Conservation (phyloP, 2,888 invertebrate species). For the Synergus umbraculus region DNA sequence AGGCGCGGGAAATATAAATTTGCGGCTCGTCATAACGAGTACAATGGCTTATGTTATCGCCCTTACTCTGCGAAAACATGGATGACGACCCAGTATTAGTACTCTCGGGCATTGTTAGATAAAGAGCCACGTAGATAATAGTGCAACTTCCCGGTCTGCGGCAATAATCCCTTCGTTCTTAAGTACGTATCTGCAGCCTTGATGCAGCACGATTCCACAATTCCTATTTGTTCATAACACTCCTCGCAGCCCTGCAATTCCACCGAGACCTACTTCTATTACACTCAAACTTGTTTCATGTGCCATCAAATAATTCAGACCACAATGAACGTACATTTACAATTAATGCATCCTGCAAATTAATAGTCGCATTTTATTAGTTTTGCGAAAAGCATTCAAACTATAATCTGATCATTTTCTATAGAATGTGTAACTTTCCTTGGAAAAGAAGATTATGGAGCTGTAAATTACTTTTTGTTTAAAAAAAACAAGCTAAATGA, state of each 20-base stretch:
- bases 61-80: conserved; percentile 9
- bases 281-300: conserved; percentile 11
- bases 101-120: conserved; percentile 28
- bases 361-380: neutral
- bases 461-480: neutral
- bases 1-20: conserved; percentile 32
- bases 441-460: too few species aligned
- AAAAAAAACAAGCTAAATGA: neutral
- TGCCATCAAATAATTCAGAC: conserved; percentile 17
- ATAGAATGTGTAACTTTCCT: too few species aligned
- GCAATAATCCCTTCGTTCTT: conserved; percentile 22
- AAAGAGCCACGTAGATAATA: conserved; percentile 24
- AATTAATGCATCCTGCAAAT: neutral
- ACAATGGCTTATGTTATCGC: conserved; percentile 20
- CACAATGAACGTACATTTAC: neutral
- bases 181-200: conserved; percentile 7
- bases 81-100: conserved; percentile 22
- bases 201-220: conserved; percentile 21
- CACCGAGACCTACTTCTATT: conserved; percentile 22
- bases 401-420: neutral
- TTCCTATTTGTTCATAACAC: conserved; percentile 24
- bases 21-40: conserved; percentile 1
- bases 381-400: neutral
- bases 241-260: neutral
- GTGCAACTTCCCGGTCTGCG: conserved; percentile 16